Evolutionary conservation across 2,113 vertebrate species (phyloP).

Genomic region (Hoplias malabaricus): DNA sequence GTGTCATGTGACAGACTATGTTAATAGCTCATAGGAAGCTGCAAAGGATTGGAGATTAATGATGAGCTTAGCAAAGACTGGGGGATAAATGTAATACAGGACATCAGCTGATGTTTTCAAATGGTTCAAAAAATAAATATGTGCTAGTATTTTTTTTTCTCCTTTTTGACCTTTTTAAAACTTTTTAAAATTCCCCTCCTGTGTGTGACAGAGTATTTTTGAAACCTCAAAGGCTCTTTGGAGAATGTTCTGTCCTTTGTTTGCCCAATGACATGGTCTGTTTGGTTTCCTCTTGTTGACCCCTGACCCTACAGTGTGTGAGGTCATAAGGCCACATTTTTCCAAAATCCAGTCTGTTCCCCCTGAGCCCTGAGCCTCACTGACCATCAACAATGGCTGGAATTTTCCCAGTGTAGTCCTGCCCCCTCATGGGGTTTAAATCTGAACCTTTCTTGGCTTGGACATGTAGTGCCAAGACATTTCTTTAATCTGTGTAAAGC

Average conservation of each 20-base stretch:
- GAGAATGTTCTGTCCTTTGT: no score
- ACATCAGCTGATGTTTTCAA: no score
- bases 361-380: background rate
- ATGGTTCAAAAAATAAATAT: no score
- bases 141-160: background rate
- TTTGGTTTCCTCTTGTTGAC: slow-evolving; percentile 3
- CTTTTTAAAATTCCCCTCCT: background rate
- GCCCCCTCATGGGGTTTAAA: background rate
- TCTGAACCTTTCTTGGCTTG: background rate
- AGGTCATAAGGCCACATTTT: slow-evolving; percentile 12
- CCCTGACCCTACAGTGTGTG: slow-evolving; percentile 9
- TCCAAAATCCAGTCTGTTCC: background rate
- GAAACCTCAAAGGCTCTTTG: background rate
- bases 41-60: no score
- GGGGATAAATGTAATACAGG: no score
- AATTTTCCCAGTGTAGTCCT: background rate
- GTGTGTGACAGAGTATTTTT: background rate
- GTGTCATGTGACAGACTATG: no score
- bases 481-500: background rate
- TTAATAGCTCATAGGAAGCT: no score
- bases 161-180: background rate
- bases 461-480: background rate
- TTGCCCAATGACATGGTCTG: background rate
- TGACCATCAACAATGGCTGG: background rate
- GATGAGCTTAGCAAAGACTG: no score